These are phyloP conservation scores for Hyppa rectilinea DNA, from an alignment of 2,888 invertebrate species.

Conservation along the genomic window DNA sequence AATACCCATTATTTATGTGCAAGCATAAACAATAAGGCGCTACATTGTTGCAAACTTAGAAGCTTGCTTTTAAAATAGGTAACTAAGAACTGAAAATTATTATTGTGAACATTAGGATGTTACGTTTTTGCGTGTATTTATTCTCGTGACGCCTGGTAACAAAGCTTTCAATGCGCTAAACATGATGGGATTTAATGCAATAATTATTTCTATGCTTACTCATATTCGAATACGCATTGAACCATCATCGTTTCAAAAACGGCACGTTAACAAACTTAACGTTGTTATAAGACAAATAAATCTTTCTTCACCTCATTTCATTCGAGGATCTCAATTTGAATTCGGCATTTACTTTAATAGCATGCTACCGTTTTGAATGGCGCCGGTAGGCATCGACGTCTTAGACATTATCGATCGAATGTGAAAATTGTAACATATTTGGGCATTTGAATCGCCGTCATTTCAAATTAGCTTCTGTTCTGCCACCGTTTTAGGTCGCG, in stretches of 20 bases:
- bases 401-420: conserved; percentile 53
- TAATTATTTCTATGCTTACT: background rate
- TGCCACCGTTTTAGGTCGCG: conserved; percentile 51
- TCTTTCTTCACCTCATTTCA: conserved; percentile 21
- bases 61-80: conserved; percentile 1
- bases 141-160: too few relatives aligned
- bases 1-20: conserved; percentile 48
- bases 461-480: conserved; percentile 59
- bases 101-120: background rate
- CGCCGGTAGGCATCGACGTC: conserved; percentile 56
- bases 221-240: background rate
- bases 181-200: background rate
- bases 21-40: conserved; percentile 49
- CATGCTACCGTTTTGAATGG: conserved; percentile 55
- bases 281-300: conserved; percentile 30
- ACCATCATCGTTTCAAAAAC: conserved; percentile 6
- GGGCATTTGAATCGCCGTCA: conserved; percentile 44
- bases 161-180: conserved; percentile 5
- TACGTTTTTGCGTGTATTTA: background rate
- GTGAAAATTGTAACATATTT: conserved; percentile 53
- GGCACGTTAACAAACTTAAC: background rate
- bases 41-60: conserved; percentile 28
- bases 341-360: conserved; percentile 47
- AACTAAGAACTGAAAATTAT: conserved; percentile 8
- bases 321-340: conserved; percentile 47